Base-by-base conservation (phyloP, 23 tunicate species). In the Styela clava region DNA sequence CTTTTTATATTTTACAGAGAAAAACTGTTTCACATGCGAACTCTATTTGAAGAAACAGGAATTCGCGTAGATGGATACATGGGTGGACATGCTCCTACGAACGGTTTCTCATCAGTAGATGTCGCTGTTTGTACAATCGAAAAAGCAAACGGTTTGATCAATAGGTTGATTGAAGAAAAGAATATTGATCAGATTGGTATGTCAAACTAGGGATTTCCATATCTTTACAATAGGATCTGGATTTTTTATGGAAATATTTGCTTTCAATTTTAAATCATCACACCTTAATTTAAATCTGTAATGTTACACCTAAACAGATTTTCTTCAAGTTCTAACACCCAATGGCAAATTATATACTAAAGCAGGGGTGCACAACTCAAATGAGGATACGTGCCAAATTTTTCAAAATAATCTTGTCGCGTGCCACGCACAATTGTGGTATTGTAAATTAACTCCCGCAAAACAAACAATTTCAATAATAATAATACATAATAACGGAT, bases 101-200 rank as follows among this genome's bases (percentile, higher is more conserved):
- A 96, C 62, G 99, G 99, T 26, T 79, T 96, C 52, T 37, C 89
- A 22, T 80, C 92, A 3, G 83, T 91, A 23, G 94, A 96, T 84
- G 78, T 96, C 27, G 91, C 89, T 24, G 83, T 96, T 24, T 88
- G 95, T 62, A 96, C 99, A 24, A 96, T 96, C 26, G 99, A 96
- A 78, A 96, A 96, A 79, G 99, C 97, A 61, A 96, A 96, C 82
- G 79, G 85, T 56, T 62, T 96, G 69, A 84, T 96, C 7, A 96
- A 96, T 64, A 77, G 69, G 69, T 29, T 96, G 83, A 91, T 87
- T 64, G 89, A 86, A 64, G 94, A 87, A 31, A 81, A 91, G 0
- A 61, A 69, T 3, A 90, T 90, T 29, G 68, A 90, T 73, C 77
- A 86, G 31, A 52, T 95, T 65, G 83, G 97, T 87, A 84, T 24